phyloP scores from a whole-genome alignment of 2,113 vertebrate species.

The Myotis yumanensis region DNA sequence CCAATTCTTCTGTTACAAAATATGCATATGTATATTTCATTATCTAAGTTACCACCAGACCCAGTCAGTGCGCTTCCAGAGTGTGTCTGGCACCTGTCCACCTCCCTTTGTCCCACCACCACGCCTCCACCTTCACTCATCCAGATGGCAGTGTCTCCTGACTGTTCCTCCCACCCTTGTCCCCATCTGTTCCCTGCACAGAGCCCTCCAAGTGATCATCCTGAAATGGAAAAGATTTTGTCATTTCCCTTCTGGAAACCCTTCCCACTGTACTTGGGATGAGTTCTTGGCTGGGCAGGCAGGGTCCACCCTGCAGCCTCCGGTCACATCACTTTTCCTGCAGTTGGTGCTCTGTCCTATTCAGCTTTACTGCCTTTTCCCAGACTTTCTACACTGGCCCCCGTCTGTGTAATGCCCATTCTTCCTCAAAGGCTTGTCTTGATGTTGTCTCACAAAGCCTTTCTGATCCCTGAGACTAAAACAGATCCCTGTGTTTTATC shows the following conservation, averaged over 20 bases:
- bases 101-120: too few relatives aligned
- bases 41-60: background rate
- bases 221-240: background rate
- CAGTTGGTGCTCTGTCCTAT: background rate
- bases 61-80: background rate
- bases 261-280: background rate
- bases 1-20: background rate
- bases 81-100: background rate
- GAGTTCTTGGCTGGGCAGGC: background rate
- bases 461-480: background rate
- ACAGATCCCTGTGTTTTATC: background rate
- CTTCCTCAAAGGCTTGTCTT: background rate
- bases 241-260: background rate
- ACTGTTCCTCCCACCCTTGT: background rate
- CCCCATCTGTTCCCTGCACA: background rate
- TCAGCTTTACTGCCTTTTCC: background rate
- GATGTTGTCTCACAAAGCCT: background rate
- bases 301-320: background rate
- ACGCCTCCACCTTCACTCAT: background rate
- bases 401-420: too few relatives aligned
- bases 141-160: too few relatives aligned
- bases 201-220: background rate
- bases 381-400: background rate
- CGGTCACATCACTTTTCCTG: background rate
- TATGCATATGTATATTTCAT: too few relatives aligned